phyloP scores from a whole-genome alignment of 2,113 vertebrate species.

The Origma solitaria region DNA sequence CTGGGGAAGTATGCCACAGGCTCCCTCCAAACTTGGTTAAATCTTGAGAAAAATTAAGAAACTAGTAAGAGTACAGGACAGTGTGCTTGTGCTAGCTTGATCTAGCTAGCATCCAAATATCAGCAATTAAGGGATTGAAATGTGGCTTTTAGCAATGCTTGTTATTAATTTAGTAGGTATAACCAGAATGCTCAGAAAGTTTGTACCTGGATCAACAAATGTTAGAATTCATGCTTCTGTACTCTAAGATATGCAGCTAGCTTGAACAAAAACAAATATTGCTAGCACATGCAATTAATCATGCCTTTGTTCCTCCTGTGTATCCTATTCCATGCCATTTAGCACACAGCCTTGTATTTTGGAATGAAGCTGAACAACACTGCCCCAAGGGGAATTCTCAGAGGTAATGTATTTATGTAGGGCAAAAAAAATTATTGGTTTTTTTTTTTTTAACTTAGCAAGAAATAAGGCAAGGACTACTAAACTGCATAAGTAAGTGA shows the following conservation, averaged over 20 bases:
- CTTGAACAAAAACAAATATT: slow-evolving; percentile 7
- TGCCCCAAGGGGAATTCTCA: background rate
- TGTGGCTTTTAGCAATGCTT: background rate
- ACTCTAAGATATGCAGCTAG: background rate
- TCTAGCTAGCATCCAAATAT: background rate
- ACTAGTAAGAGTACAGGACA: background rate
- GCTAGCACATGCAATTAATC: slow-evolving; percentile 4
- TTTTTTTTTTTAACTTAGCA: background rate
- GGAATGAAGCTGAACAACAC: background rate
- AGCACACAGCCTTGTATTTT: background rate
- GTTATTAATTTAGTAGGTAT: background rate
- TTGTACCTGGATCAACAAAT: background rate
- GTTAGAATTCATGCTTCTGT: background rate
- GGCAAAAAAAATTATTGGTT: background rate
- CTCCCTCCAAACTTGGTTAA: background rate
- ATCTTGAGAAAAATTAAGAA: background rate
- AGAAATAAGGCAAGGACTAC: background rate
- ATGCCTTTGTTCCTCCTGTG: background rate
- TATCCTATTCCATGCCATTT: background rate
- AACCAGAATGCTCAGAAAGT: background rate
- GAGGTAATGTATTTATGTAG: background rate
- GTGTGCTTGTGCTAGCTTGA: background rate
- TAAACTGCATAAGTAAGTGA: background rate
- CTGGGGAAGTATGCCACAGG: background rate
- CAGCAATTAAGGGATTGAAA: background rate